phyloP scores from a whole-genome alignment of 2,888 invertebrate species.

The Fragum whitleyi region DNA sequence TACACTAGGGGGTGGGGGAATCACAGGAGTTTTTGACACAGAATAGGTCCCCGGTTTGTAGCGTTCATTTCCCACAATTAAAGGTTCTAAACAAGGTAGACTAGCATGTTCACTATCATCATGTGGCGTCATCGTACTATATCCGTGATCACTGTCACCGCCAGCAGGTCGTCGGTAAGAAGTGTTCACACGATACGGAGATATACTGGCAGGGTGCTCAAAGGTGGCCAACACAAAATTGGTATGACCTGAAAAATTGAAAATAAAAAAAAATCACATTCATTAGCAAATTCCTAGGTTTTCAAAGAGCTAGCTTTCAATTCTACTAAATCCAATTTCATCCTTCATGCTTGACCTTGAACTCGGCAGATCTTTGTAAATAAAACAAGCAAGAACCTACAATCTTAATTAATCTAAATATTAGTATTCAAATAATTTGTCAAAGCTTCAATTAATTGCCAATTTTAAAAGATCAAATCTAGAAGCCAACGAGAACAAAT shows the following conservation, averaged over 20 bases:
- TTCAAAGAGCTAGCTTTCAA: too few relatives aligned
- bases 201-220: conserved; percentile 89
- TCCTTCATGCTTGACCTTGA: too few relatives aligned
- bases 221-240: conserved; percentile 84
- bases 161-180: conserved; percentile 91
- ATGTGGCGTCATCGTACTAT: conserved; percentile 88
- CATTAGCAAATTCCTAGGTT: too few relatives aligned
- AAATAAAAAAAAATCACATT: too few relatives aligned
- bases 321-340: too few relatives aligned
- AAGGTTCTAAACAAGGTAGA: conserved; percentile 83
- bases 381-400: too few relatives aligned
- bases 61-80: conserved; percentile 82
- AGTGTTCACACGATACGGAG: conserved; percentile 94
- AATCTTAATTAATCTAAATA: too few relatives aligned
- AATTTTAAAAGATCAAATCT: too few relatives aligned
- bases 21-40: conserved; percentile 70
- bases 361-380: too few relatives aligned
- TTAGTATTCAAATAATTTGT: too few relatives aligned
- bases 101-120: conserved; percentile 85
- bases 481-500: too few relatives aligned
- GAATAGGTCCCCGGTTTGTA: conserved; percentile 79
- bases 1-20: conserved; percentile 81
- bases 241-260: conserved; percentile 83
- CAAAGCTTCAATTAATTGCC: too few relatives aligned
- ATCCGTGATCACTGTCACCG: conserved; percentile 96